These are phyloP conservation scores for Xyrichtys novacula DNA, from an alignment of 2,797 vertebrate species.

Conservation along the genomic window DNA sequence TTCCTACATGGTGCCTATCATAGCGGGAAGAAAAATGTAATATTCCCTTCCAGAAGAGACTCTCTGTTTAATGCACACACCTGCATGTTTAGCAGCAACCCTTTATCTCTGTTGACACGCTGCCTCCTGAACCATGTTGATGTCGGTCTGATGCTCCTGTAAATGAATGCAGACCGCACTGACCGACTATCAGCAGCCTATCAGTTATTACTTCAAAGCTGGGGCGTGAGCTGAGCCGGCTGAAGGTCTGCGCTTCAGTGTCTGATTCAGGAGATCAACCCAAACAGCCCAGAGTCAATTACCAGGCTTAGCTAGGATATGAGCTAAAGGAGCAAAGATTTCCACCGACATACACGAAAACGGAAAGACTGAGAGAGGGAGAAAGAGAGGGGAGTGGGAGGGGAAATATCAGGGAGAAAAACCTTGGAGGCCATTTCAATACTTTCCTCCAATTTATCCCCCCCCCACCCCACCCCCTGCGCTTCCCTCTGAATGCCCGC, in stretches of 20 bases:
- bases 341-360: constrained; percentile 34
- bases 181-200: constrained; percentile 39
- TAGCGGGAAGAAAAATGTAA: neutral
- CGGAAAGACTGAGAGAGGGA: constrained; percentile 41
- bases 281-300: constrained; percentile 72
- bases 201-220: constrained; percentile 65
- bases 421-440: constrained; percentile 81
- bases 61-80: constrained; percentile 7
- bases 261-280: constrained; percentile 62
- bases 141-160: constrained; percentile 27
- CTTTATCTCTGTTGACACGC: constrained; percentile 43
- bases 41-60: neutral
- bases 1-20: neutral
- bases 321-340: constrained; percentile 57
- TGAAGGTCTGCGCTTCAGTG: constrained; percentile 53
- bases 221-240: constrained; percentile 45
- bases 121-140: constrained; percentile 36
- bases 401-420: constrained; percentile 43
- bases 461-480: constrained; percentile 59
- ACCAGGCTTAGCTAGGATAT: constrained; percentile 65
- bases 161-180: constrained; percentile 56
- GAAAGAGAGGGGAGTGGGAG: constrained; percentile 13
- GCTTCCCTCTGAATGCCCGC: constrained; percentile 79
- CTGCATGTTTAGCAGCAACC: constrained; percentile 34
- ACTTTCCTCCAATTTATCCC: constrained; percentile 86